A percentile compares a stretch with the other conserved stretches of the same genome.
These are phyloP conservation scores for Garra rufa DNA, from an alignment of 2,113 vertebrate genomes.

Conservation along the genomic window DNA sequence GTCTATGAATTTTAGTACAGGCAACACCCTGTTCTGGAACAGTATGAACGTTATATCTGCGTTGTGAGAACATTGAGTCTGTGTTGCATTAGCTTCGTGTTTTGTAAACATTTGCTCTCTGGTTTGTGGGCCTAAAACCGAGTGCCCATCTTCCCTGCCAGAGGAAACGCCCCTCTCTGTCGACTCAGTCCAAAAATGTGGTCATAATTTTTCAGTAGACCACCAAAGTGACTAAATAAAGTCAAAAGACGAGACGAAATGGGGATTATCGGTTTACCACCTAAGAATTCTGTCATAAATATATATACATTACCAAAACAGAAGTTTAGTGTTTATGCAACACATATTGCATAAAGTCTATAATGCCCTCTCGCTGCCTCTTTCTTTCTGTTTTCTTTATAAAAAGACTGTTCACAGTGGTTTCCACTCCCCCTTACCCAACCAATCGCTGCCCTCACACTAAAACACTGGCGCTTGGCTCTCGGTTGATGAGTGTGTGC, in stretches of 20 bases:
- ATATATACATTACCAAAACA: neutral
- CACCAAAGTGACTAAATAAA: neutral
- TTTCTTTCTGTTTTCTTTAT: neutral
- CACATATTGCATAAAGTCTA: neutral
- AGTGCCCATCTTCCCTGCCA: neutral
- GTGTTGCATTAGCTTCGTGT: neutral
- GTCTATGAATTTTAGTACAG: neutral
- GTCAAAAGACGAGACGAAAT: neutral
- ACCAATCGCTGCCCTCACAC: slow-evolving; percentile 35
- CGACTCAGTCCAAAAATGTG: neutral
- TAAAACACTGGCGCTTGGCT: neutral
- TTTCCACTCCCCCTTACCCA: slow-evolving; percentile 34
- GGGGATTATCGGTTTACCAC: neutral
- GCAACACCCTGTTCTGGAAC: neutral
- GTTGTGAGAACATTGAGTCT: neutral
- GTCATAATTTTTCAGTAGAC: neutral
- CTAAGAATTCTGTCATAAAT: too few species aligned
- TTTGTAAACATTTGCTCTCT: slow-evolving; percentile 4
- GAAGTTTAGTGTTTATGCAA: neutral
- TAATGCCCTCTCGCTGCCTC: neutral
- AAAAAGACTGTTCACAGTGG: slow-evolving; percentile 14
- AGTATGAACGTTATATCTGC: neutral
- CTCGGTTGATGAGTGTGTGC: neutral
- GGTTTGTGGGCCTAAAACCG: neutral
- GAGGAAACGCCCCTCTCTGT: neutral